Evolutionary conservation across 2,113 vertebrate species (phyloP).

Genomic region (Stigmatopora argus): DNA sequence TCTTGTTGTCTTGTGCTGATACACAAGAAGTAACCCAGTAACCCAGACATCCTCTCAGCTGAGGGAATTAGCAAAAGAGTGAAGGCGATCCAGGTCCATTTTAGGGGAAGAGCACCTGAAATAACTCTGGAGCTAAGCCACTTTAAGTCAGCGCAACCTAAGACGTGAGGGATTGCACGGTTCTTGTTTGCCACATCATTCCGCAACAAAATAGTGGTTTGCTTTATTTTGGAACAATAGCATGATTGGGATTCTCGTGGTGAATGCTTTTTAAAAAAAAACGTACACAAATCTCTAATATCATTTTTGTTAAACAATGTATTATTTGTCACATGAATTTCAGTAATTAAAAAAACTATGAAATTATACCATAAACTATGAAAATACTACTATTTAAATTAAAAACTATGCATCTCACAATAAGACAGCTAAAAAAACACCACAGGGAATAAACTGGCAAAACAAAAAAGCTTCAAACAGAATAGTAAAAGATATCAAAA

Average conservation of each 20-base stretch:
- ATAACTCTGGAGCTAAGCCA: constrained; percentile 30
- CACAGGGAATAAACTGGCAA: not conserved
- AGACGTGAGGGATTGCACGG: constrained; percentile 10
- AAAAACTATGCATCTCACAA: not conserved
- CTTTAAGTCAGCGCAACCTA: constrained; percentile 19
- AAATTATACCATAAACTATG: too few species aligned
- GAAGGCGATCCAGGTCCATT: constrained; percentile 24
- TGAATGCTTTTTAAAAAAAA: not conserved
- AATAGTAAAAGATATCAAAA: not conserved
- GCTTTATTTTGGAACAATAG: not conserved
- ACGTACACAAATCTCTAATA: too few species aligned
- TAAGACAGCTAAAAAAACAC: not conserved
- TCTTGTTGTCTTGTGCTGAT: constrained; percentile 24
- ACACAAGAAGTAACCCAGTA: constrained; percentile 22
- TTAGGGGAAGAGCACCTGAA: constrained; percentile 6
- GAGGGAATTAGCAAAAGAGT: constrained; percentile 35
- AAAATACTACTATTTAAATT: not conserved
- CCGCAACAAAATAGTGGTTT: not conserved
- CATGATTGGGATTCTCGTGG: not conserved
- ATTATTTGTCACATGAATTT: too few species aligned
- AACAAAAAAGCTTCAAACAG: too few species aligned
- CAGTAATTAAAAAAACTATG: too few species aligned
- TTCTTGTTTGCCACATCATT: not conserved
- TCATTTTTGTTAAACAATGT: too few species aligned
- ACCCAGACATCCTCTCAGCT: constrained; percentile 12